These are phyloP conservation scores for Opisthocomus hoazin DNA, from an alignment of 2,113 vertebrate species.

Conservation along the genomic window DNA sequence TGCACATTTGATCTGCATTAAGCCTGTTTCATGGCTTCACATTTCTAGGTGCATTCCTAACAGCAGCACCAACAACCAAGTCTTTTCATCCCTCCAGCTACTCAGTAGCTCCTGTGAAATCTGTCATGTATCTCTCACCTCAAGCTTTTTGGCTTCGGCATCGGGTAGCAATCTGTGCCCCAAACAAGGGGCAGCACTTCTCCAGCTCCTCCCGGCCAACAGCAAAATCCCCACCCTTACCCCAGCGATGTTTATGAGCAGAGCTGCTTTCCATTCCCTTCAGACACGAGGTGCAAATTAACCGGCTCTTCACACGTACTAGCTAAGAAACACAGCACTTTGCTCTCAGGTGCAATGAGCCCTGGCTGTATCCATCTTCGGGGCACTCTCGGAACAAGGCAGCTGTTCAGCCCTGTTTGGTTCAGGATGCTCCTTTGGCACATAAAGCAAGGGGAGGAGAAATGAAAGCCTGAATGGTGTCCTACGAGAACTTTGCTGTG, in stretches of 20 bases:
- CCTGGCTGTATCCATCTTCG: neutral
- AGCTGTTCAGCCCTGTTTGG: neutral
- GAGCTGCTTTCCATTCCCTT: neutral
- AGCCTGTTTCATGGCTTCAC: neutral
- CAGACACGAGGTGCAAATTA: neutral
- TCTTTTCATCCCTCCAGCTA: slow-evolving; percentile 10
- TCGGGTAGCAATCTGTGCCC: neutral
- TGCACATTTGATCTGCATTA: slow-evolving; percentile 13
- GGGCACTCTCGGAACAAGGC: neutral
- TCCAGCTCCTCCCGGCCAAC: neutral
- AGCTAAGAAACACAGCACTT: neutral
- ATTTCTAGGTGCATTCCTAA: neutral
- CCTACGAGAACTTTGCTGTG: neutral
- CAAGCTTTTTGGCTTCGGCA: neutral
- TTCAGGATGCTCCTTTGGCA: neutral
- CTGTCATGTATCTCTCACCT: neutral
- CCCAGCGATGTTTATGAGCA: neutral
- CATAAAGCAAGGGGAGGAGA: neutral
- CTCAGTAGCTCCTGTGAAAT: neutral
- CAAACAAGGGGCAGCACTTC: neutral
- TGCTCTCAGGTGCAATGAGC: neutral
- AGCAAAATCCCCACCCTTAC: neutral
- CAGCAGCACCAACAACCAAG: neutral
- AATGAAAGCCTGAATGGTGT: neutral
- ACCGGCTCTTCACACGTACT: neutral